phyloP scores from a whole-genome alignment of 1,140 invertebrate species.

The Glomeris maerens region DNA sequence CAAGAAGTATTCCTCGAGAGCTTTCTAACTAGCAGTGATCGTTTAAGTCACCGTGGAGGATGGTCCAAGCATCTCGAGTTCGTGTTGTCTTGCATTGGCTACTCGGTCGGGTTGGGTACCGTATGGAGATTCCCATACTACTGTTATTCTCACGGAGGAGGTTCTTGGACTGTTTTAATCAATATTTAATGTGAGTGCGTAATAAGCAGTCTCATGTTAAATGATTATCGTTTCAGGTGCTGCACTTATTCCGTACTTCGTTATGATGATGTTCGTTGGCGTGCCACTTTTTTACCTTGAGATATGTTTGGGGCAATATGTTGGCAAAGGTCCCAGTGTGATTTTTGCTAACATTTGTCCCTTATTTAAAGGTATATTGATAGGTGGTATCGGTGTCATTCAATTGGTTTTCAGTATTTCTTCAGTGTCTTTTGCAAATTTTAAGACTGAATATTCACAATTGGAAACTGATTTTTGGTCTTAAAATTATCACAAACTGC shows the following conservation, averaged over 20 bases:
- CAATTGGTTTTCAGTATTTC: neutral
- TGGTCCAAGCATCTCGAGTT: conserved; percentile 60
- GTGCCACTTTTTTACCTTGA: conserved; percentile 82
- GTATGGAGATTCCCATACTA: conserved; percentile 52
- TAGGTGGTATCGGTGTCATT: conserved; percentile 1
- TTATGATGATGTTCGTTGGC: conserved; percentile 71
- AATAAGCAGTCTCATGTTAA: neutral
- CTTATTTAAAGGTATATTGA: conserved; percentile 19
- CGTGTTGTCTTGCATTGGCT: conserved; percentile 77
- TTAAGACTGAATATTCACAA: neutral
- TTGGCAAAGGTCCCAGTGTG: conserved; percentile 52
- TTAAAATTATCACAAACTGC: no score
- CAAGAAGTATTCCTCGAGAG: no score
- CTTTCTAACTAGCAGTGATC: no score
- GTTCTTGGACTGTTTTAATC: neutral
- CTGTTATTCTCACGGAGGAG: neutral
- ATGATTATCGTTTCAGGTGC: conserved; percentile 40
- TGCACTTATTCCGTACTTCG: conserved; percentile 64
- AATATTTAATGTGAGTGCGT: neutral
- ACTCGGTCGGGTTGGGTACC: conserved; percentile 78
- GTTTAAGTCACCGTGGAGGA: conserved; percentile 23
- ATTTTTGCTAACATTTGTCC: conserved; percentile 23
- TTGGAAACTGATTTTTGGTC: neutral
- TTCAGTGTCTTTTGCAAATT: neutral
- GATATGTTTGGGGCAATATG: conserved; percentile 56